Base-by-base conservation (phyloP, 2,888 invertebrate species). In the Crepidodera aurea region DNA sequence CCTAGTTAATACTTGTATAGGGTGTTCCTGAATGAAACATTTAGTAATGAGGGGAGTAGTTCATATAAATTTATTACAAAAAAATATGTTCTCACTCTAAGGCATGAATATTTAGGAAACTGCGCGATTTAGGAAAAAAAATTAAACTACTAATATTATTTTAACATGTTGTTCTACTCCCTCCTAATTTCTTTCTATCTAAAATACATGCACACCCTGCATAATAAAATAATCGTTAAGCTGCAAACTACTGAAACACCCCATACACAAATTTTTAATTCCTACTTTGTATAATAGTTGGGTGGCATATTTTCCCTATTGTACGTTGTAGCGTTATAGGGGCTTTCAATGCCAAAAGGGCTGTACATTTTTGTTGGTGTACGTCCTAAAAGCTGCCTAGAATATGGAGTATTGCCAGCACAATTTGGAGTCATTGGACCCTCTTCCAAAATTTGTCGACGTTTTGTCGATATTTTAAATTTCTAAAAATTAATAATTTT, bases 291-390 rank as follows among this genome's bases (percentile, higher is more conserved):
- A 8, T 27, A 27, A 15, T 48, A 48, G 8, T 15, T 48, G 2
- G 48, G 64, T 3, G 64, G 72, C 25, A 71, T 12, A 57, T 73
- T 74, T 66, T 75, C 75, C 51, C 73, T 74, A 53, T 71, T 69
- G 34, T 70, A 69, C 6, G 73, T 74, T 0, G 75, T 74, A n/a
- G 69, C 37, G n/a, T 64, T 56, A 62, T 74, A 74, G 1, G 91
- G 91, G 1, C 89, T 89, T 72, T 91, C 90, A 34, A 91, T 90
- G 4, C 89, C 87, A 73, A 91, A 91, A 0, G 91, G 91, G 70
- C 90, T 90, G 78, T 91, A 91, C 58, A 91, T 73, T 77, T 90
- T 90, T 0, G 90, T 88, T 0, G 91, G 91, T 18, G 90, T 90
- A 37, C 87, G 80, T 3, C 87, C 87, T 27, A 88, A 73, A n/a